Evolutionary conservation across 92 coral and sea anemone species (phyloP).

Genomic region (Paragorgia papillata): DNA sequence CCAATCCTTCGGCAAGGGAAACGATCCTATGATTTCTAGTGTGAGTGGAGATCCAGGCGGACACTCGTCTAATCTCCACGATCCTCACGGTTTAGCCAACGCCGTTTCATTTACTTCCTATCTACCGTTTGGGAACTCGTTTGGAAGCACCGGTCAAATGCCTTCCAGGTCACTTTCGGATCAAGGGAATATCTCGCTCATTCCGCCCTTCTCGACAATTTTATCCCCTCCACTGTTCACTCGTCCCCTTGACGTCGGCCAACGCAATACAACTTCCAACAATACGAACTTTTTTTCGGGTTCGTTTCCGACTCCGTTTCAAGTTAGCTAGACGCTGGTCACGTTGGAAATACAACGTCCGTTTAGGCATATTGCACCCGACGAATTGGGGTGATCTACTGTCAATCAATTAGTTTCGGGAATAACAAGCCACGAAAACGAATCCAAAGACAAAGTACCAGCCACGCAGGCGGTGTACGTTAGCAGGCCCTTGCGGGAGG

Average conservation of each 20-base stretch:
- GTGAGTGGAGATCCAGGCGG: conserved; percentile 35
- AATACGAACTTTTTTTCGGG: conserved; percentile 7
- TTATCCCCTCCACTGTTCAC: neutral
- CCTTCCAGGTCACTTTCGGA: neutral
- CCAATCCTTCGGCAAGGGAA: conserved; percentile 37
- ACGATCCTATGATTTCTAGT: conserved; percentile 42
- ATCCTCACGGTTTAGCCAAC: conserved; percentile 4
- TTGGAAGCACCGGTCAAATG: neutral
- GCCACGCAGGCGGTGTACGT: no score
- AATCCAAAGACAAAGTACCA: no score
- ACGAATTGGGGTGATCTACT: no score
- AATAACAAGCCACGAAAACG: no score
- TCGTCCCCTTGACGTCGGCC: neutral
- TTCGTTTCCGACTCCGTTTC: conserved; percentile 6
- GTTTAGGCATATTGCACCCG: neutral
- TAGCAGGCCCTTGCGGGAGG: no score
- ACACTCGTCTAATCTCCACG: conserved; percentile 11
- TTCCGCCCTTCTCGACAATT: neutral
- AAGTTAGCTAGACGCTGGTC: neutral
- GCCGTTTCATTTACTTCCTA: neutral
- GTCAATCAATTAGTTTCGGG: no score
- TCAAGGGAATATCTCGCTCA: neutral
- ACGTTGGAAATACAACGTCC: neutral
- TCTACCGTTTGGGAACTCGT: neutral
- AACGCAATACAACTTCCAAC: neutral